These are phyloP conservation scores for Scrobipalpa atriplicella DNA, from an alignment of 2,888 invertebrate genomes.

Conservation along the genomic window DNA sequence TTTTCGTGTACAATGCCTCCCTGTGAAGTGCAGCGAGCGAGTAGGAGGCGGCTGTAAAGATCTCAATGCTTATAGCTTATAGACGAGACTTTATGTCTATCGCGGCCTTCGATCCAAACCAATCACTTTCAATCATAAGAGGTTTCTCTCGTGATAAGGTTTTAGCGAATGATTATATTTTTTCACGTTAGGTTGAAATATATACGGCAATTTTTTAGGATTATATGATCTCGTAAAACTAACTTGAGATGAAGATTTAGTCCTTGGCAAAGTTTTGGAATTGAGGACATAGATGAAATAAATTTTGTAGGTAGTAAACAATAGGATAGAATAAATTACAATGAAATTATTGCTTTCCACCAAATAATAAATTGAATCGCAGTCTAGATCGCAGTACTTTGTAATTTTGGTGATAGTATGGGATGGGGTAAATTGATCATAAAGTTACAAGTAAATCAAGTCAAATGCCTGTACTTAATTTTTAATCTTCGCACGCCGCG, in stretches of 20 bases:
- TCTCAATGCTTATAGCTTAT: constrained; percentile 41
- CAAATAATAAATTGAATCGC: no score
- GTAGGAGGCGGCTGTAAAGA: constrained; percentile 36
- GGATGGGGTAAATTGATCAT: no score
- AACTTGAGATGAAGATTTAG: background rate
- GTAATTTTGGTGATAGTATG: no score
- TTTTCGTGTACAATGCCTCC: constrained; percentile 62
- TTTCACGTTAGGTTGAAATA: constrained; percentile 10
- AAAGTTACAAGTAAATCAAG: background rate
- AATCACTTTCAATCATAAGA: constrained; percentile 19
- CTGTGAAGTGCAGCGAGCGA: constrained; percentile 65
- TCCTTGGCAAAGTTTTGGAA: no score
- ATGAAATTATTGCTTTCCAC: no score
- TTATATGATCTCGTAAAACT: constrained; percentile 4
- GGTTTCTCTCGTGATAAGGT: constrained; percentile 14
- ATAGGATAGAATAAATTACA: no score
- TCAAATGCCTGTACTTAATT: no score
- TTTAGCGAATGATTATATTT: constrained; percentile 9
- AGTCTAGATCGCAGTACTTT: no score
- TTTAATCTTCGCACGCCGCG: background rate
- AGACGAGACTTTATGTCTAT: constrained; percentile 40
- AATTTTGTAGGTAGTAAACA: no score
- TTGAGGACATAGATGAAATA: no score
- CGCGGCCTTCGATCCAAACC: constrained; percentile 12
- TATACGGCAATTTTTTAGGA: background rate